phyloP scores from a whole-genome alignment of 1,140 invertebrate genomes.

The Heliconius himera region DNA sequence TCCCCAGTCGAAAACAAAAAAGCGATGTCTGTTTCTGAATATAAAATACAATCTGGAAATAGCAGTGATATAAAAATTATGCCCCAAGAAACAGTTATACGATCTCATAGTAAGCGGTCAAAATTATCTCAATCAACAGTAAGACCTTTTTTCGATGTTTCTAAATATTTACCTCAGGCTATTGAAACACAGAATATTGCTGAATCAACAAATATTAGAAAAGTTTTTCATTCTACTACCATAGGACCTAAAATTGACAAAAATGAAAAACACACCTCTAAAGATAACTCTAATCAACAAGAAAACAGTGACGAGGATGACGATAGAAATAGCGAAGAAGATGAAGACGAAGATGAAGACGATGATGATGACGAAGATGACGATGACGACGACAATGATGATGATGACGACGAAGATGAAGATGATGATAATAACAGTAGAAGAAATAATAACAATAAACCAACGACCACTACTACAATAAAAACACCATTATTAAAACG shows the following conservation, averaged over 20 bases:
- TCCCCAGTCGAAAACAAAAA: conserved; percentile 67
- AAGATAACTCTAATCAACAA: conserved; percentile 48
- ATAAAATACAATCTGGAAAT: conserved; percentile 49
- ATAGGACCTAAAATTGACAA: conserved; percentile 21
- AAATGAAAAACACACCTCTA: conserved; percentile 7
- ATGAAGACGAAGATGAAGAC: not conserved
- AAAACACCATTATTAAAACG: conserved; percentile 42
- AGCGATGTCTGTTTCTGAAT: conserved; percentile 63
- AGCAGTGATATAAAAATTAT: conserved; percentile 33
- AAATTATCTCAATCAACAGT: conserved; percentile 35
- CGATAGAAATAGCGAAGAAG: not conserved
- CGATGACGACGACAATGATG: not conserved
- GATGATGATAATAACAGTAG: conserved; percentile 44
- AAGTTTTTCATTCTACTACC: conserved; percentile 45
- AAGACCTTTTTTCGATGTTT: conserved; percentile 57
- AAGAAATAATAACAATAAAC: conserved; percentile 41
- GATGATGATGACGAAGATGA: not conserved
- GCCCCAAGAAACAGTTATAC: conserved; percentile 12
- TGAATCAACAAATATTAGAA: conserved; percentile 55
- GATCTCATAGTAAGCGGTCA: conserved; percentile 26
- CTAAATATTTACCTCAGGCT: conserved; percentile 55
- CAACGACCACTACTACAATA: conserved; percentile 40
- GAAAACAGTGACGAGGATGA: conserved; percentile 56
- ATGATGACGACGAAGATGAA: conserved; percentile 55
- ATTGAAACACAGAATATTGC: conserved; percentile 52